phyloP scores from a whole-genome alignment of 2,888 invertebrate genomes.

The Conchocele bisecta region DNA sequence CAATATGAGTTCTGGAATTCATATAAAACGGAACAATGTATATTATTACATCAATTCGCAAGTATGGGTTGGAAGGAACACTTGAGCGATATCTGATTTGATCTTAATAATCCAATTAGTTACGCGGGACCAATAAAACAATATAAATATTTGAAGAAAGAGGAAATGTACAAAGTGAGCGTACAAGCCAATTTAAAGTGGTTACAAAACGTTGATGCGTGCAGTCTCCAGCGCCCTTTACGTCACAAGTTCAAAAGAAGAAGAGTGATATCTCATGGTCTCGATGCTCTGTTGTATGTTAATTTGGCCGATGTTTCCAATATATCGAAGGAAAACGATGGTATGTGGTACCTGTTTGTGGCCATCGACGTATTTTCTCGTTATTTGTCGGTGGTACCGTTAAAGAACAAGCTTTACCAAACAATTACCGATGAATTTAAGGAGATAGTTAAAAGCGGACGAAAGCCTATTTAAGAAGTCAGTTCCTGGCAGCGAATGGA shows the following conservation, averaged over 20 bases:
- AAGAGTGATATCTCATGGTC: slow-evolving; percentile 29
- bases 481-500: slow-evolving; percentile 44
- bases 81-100: slow-evolving; percentile 31
- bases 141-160: slow-evolving; percentile 29
- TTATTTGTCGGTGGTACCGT: slow-evolving; percentile 43
- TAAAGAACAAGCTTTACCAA: slow-evolving; percentile 28
- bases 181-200: slow-evolving; percentile 32
- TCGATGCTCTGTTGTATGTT: slow-evolving; percentile 34
- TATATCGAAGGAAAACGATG: too few species aligned
- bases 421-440: slow-evolving; percentile 37
- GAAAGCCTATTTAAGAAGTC: slow-evolving; percentile 30
- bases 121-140: slow-evolving; percentile 34
- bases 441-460: slow-evolving; percentile 19
- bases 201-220: slow-evolving; percentile 43
- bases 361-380: slow-evolving; percentile 44
- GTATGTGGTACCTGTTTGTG: slow-evolving; percentile 31
- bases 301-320: too few species aligned
- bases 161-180: slow-evolving; percentile 29
- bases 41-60: too few species aligned
- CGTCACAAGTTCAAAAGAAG: slow-evolving; percentile 34
- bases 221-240: slow-evolving; percentile 30
- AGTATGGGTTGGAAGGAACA: slow-evolving; percentile 30
- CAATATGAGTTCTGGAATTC: too few species aligned
- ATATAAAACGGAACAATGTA: too few species aligned
- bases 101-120: slow-evolving; percentile 20